These are phyloP conservation scores for Meloidogyne chitwoodi DNA, from an alignment of 1,140 invertebrate genomes.

Conservation along the genomic window DNA sequence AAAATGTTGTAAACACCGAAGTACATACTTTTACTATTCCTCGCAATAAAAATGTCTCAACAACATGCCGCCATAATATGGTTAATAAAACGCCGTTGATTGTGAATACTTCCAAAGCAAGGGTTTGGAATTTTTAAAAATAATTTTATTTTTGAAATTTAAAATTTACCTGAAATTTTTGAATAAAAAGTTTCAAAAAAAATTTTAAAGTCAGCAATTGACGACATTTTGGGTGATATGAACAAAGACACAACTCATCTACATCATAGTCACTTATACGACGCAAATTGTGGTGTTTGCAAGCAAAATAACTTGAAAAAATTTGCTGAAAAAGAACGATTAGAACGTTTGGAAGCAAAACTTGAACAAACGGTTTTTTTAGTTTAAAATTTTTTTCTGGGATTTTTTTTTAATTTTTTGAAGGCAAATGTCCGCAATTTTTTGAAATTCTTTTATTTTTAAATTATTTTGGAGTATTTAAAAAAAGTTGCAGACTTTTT, in stretches of 20 bases:
- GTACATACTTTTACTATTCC: not conserved
- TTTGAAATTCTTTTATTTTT: too few species aligned
- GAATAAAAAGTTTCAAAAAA: not conserved
- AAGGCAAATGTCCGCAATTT: too few species aligned
- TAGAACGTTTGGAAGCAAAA: not conserved
- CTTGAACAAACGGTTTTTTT: not conserved
- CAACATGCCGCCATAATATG: not conserved
- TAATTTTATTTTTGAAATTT: too few species aligned
- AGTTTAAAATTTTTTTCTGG: not conserved
- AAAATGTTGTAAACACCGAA: not conserved
- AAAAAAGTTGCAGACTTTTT: too few species aligned
- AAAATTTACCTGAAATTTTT: too few species aligned
- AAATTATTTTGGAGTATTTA: too few species aligned
- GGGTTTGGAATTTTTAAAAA: not conserved
- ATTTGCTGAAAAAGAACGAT: not conserved
- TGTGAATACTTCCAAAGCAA: not conserved
- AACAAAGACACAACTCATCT: not conserved
- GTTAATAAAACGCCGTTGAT: not conserved
- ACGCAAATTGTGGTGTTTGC: conserved; percentile 7
- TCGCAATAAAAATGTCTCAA: not conserved
- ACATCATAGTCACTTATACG: conserved; percentile 8
- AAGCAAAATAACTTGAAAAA: not conserved
- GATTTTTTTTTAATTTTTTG: too few species aligned
- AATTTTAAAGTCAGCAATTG: conserved; percentile 5
- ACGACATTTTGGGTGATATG: conserved; percentile 11